Percentiles rank a stretch among this genome's conserved stretches.
phyloP scores from a whole-genome alignment of 2,888 invertebrate species.

The Helobdella robusta region DNA sequence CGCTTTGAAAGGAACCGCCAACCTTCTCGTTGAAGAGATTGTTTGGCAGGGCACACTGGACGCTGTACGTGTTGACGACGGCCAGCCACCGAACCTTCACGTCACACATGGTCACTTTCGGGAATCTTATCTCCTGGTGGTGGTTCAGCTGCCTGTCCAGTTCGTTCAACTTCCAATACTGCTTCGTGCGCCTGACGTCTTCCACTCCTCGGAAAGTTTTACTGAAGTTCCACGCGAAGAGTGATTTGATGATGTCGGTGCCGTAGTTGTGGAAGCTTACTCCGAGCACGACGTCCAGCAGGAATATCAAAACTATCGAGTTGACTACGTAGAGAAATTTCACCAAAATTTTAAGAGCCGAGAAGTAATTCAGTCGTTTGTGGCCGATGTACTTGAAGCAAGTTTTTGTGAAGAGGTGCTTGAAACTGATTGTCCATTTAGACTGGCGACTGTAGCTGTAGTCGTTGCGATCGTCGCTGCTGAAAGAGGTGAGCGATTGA shows the following conservation, averaged over 20 bases:
- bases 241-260: conserved; percentile 1
- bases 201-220: no score
- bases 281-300: conserved; percentile 30
- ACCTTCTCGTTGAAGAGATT: conserved; percentile 42
- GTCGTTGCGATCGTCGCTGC: neutral
- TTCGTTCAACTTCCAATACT: neutral
- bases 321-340: conserved; percentile 43
- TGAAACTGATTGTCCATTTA: conserved; percentile 25
- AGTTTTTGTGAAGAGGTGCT: conserved; percentile 18
- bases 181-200: neutral
- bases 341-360: conserved; percentile 41
- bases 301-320: conserved; percentile 41
- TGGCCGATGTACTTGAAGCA: conserved; percentile 27
- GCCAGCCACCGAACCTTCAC: conserved; percentile 37
- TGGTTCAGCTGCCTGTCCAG: conserved; percentile 5
- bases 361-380: conserved; percentile 40
- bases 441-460: no score
- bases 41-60: conserved; percentile 48
- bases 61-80: conserved; percentile 51
- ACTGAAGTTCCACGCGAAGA: neutral
- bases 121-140: conserved; percentile 26
- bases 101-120: conserved; percentile 32
- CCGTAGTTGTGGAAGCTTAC: conserved; percentile 29
- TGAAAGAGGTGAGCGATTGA: neutral
- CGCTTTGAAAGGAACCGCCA: no score